Conservation (phyloP, 2,113 vertebrate genomes). For the Etheostoma cragini region DNA sequence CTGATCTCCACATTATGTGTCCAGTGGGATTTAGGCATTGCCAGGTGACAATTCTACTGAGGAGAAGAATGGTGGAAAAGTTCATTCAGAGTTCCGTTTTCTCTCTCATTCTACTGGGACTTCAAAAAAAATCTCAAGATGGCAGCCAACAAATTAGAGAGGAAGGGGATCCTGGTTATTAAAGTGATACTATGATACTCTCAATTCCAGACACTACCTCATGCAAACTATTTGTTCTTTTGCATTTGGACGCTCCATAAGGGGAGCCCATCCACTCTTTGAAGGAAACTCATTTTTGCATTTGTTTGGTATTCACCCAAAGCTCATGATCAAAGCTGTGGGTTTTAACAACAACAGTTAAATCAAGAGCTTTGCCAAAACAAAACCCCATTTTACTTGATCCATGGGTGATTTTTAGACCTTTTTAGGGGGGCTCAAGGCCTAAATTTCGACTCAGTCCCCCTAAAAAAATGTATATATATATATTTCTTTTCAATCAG, state of each 20-base stretch:
- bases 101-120: neutral
- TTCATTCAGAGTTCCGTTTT: neutral
- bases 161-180: neutral
- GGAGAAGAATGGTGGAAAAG: neutral
- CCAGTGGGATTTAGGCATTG: neutral
- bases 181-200: neutral
- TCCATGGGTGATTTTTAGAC: no score
- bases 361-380: neutral
- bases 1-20: neutral
- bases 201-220: neutral
- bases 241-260: neutral
- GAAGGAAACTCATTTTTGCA: neutral
- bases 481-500: no score
- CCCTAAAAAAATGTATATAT: no score
- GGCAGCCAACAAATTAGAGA: neutral
- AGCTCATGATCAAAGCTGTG: neutral
- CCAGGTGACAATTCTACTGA: neutral
- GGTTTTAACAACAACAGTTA: neutral
- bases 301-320: neutral
- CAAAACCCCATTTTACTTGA: neutral
- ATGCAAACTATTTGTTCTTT: neutral
- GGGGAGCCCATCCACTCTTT: no score
- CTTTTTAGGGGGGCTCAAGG: no score
- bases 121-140: neutral
- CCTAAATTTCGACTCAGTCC: no score